Evolutionary conservation across 2,113 vertebrate genomes (phyloP).

Genomic region (Bubo scandiacus): DNA sequence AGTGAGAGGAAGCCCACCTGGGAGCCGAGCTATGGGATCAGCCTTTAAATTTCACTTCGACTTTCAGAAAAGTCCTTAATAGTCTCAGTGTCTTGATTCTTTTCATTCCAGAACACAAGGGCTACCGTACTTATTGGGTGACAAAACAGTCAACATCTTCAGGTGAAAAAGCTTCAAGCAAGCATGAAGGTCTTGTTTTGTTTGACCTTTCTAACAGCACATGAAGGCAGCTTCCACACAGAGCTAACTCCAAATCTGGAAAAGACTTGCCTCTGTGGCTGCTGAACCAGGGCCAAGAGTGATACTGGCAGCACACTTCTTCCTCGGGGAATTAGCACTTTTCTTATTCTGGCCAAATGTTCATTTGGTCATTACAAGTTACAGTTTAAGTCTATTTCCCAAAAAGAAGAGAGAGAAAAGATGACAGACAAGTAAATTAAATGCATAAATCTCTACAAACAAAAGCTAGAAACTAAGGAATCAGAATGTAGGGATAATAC

Average conservation of each 20-base stretch:
- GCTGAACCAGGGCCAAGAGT: conserved; percentile 12
- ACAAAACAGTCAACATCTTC: not conserved
- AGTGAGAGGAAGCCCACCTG: not conserved
- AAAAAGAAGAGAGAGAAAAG: not conserved
- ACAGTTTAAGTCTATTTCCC: not conserved
- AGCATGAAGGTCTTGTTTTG: not conserved
- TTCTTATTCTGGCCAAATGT: not conserved
- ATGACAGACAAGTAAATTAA: not conserved
- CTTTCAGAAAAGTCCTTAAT: not conserved
- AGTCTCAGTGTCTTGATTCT: not conserved
- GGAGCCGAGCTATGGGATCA: not conserved
- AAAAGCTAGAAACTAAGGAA: not conserved
- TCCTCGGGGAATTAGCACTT: conserved; percentile 29
- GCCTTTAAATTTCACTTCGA: not conserved
- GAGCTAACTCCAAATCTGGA: conserved; percentile 37
- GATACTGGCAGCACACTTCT: conserved; percentile 45
- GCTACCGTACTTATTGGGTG: not conserved
- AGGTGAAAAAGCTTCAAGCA: not conserved
- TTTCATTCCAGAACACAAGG: not conserved
- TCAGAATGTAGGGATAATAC: not conserved
- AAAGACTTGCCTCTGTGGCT: conserved; percentile 15
- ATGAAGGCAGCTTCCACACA: not conserved
- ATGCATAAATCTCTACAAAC: not conserved
- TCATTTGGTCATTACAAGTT: not conserved
- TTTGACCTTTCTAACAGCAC: not conserved